These are phyloP conservation scores for Isurus oxyrinchus DNA, from an alignment of 2,113 vertebrate genomes.

Conservation along the genomic window DNA sequence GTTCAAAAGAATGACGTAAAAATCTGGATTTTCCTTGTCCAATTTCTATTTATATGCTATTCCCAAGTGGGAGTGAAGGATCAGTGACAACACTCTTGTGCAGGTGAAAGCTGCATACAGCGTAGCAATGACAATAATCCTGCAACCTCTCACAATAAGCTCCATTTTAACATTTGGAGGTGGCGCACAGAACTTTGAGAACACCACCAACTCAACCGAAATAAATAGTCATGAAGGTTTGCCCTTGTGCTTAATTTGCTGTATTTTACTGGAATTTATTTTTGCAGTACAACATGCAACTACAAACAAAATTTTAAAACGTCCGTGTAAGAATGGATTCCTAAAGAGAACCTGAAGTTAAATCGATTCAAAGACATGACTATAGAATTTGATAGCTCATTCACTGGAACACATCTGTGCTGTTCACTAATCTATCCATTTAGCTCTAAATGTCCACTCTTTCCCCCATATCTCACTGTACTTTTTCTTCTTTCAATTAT, in stretches of 20 bases:
- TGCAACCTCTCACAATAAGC: neutral
- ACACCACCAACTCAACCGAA: neutral
- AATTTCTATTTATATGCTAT: neutral
- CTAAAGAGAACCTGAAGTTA: neutral
- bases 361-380: neutral
- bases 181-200: neutral
- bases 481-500: neutral
- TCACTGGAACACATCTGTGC: neutral
- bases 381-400: neutral
- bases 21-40: neutral
- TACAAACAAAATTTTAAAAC: neutral
- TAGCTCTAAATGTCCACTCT: neutral
- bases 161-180: neutral
- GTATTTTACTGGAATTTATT: neutral
- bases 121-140: neutral
- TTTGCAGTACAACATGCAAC: neutral
- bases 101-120: neutral
- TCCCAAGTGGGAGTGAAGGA: neutral
- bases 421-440: neutral
- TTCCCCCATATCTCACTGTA: neutral
- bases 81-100: neutral
- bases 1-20: neutral
- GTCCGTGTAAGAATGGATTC: neutral
- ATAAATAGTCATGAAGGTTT: neutral
- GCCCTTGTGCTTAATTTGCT: neutral